Conservation (phyloP, 2,888 invertebrate species). For the Trissolcus japonicus region DNA sequence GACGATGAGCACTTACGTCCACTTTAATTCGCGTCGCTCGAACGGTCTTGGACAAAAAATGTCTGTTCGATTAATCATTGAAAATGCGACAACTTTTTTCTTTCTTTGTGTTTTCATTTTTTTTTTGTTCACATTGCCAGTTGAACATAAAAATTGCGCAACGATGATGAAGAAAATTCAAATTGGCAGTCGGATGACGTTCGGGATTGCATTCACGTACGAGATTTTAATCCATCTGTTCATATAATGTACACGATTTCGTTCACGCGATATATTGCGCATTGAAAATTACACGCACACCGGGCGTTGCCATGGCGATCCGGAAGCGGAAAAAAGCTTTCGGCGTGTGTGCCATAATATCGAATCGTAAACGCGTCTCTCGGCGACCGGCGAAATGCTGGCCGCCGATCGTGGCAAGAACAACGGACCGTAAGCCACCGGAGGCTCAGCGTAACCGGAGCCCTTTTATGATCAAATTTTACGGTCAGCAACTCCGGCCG, state of each 20-base stretch:
- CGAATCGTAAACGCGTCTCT: conserved; percentile 33
- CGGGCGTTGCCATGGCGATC: conserved; percentile 48
- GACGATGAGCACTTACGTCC: conserved; percentile 15
- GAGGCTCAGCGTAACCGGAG: neutral
- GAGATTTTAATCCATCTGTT: conserved; percentile 50
- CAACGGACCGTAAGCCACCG: neutral
- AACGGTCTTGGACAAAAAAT: conserved; percentile 46
- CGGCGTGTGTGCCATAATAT: conserved; percentile 24
- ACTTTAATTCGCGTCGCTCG: conserved; percentile 23
- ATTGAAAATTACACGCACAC: conserved; percentile 53
- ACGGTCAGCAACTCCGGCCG: neutral
- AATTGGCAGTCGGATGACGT: neutral
- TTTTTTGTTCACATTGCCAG: neutral
- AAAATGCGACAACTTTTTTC: neutral
- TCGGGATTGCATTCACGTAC: conserved; percentile 42
- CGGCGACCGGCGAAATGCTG: conserved; percentile 26
- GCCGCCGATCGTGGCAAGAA: conserved; percentile 14
- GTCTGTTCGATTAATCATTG: neutral
- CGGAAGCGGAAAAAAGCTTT: conserved; percentile 25
- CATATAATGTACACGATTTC: conserved; percentile 47
- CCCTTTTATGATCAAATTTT: conserved; percentile 1
- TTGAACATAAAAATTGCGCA: neutral
- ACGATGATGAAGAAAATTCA: neutral
- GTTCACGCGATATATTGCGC: conserved; percentile 47
- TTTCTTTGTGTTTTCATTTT: neutral